A percentile compares a stretch with the other conserved stretches of the same genome.
These are phyloP conservation scores for Daktulosphaira vitifoliae DNA, from an alignment of 1,140 invertebrate species.

Conservation along the genomic window DNA sequence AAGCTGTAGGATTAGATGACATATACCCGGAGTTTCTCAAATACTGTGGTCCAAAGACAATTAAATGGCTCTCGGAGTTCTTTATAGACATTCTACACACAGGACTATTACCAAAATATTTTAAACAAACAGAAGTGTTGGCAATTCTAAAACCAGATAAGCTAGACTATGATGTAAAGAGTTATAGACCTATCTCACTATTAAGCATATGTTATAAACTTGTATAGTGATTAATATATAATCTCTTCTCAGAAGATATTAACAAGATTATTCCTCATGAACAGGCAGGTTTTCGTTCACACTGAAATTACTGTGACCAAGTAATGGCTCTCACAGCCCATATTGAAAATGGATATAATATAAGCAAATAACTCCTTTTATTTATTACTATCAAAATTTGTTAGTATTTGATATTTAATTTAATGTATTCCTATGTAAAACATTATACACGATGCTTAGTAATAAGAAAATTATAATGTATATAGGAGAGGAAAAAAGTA, in stretches of 20 bases:
- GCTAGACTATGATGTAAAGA: conserved; percentile 16
- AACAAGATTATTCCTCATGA: conserved; percentile 8
- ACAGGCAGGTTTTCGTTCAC: conserved; percentile 31
- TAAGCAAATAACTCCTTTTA: conserved; percentile 11
- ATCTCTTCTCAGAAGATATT: conserved; percentile 22
- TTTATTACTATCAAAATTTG: conserved; percentile 6
- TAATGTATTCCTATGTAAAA: background rate
- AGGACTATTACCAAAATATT: conserved; percentile 28
- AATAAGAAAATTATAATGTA: background rate
- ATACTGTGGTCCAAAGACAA: conserved; percentile 14
- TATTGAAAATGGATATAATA: conserved; percentile 34
- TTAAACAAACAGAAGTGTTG: conserved; percentile 28
- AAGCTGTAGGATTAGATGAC: conserved; percentile 29
- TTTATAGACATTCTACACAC: conserved; percentile 7
- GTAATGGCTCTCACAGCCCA: conserved; percentile 32
- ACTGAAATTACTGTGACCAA: conserved; percentile 18
- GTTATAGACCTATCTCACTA: conserved; percentile 31
- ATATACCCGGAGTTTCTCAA: conserved; percentile 18
- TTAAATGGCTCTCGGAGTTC: conserved; percentile 11
- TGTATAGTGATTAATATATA: conserved; percentile 27
- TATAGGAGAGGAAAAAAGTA: conserved; percentile 1
- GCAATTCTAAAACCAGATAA: conserved; percentile 35
- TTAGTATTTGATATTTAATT: too few species aligned
- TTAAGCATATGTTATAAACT: conserved; percentile 30
- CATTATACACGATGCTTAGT: conserved; percentile 2